phyloP scores from a whole-genome alignment of 2,113 vertebrate species.

The Eubucco bourcierii region DNA sequence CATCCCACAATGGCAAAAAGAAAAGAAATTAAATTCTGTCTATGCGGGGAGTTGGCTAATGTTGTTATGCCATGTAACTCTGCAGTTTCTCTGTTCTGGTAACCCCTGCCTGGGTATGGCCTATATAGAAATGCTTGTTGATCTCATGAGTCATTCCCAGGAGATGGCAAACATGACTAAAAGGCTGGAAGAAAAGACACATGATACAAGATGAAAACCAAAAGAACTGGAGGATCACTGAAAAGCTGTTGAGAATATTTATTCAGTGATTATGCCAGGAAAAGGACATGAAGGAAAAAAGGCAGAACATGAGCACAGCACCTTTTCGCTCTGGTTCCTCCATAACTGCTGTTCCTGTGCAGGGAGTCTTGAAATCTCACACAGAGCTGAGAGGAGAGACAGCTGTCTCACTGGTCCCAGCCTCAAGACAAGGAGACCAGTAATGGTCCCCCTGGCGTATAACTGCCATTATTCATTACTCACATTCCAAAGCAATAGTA shows the following conservation, averaged over 20 bases:
- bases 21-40: constrained; percentile 47
- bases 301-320: not conserved
- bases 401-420: not conserved
- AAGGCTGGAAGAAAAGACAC: constrained; percentile 10
- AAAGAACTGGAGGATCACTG: not conserved
- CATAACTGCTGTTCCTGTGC: not conserved
- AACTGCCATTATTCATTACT: not conserved
- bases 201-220: not conserved
- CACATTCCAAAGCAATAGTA: not conserved
- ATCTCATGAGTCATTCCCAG: constrained; percentile 45
- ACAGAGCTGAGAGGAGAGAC: not conserved
- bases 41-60: constrained; percentile 17
- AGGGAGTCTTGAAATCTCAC: not conserved
- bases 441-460: not conserved
- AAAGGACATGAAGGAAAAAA: not conserved
- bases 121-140: not conserved
- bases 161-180: constrained; percentile 29
- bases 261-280: not conserved
- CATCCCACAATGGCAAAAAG: constrained; percentile 30
- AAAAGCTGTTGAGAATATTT: not conserved
- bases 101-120: constrained; percentile 41
- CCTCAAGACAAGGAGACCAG: not conserved
- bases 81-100: constrained; percentile 64
- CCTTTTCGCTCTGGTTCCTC: not conserved
- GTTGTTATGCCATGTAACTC: constrained; percentile 6